Percentiles rank a stretch among this genome's conserved stretches.
phyloP scores from a whole-genome alignment of 2,113 vertebrate genomes.

The Heterotis niloticus region DNA sequence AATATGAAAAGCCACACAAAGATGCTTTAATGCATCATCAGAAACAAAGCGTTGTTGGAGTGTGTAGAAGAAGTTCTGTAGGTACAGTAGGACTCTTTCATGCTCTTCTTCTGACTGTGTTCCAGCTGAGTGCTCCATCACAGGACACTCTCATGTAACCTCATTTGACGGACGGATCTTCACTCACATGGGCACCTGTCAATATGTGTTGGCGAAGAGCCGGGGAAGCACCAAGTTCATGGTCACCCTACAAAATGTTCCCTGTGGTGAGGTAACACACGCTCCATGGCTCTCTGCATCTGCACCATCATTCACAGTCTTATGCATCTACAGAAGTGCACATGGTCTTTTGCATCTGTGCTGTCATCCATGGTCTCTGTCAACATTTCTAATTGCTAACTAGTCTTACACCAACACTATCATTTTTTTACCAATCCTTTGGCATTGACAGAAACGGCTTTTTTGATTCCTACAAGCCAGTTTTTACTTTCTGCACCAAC shows the following conservation, averaged over 20 bases:
- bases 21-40: background rate
- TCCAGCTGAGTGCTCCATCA: conserved; percentile 83
- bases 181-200: conserved; percentile 86
- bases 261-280: conserved; percentile 80
- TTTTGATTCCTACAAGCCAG: too few relatives aligned
- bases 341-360: background rate
- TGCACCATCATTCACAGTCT: background rate
- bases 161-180: conserved; percentile 95
- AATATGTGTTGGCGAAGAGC: conserved; percentile 90
- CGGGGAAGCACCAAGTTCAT: conserved; percentile 82
- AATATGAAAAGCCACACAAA: background rate
- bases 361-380: background rate
- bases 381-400: background rate
- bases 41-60: background rate
- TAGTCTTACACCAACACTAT: background rate
- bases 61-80: too few relatives aligned
- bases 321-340: background rate
- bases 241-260: conserved; percentile 82
- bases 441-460: too few relatives aligned
- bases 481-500: too few relatives aligned
- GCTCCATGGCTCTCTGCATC: conserved; percentile 10
- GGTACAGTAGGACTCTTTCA: too few relatives aligned
- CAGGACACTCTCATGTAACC: conserved; percentile 84
- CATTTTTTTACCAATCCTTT: background rate
- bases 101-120: background rate